These are phyloP conservation scores for Ophthalmolycus amberensis DNA, from an alignment of 2,113 vertebrate genomes.

Conservation along the genomic window DNA sequence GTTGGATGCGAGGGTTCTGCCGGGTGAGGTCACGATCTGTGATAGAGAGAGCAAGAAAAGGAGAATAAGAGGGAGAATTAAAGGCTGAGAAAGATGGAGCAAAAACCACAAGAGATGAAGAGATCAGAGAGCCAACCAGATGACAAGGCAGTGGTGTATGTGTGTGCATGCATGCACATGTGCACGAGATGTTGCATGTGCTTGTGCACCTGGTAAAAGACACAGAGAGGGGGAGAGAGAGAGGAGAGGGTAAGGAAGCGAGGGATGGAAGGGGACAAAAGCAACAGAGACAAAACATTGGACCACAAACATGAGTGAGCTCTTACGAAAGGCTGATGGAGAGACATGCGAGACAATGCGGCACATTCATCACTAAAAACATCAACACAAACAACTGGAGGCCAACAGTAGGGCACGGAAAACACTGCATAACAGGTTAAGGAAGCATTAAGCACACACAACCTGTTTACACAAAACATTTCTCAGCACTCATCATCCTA, in stretches of 20 bases:
- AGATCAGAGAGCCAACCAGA: constrained; percentile 74
- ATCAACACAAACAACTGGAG: constrained; percentile 66
- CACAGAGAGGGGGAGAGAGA: constrained; percentile 26
- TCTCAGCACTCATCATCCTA: constrained; percentile 59
- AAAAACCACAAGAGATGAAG: constrained; percentile 79
- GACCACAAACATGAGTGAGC: constrained; percentile 65
- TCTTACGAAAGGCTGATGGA: constrained; percentile 61
- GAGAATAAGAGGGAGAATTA: constrained; percentile 75
- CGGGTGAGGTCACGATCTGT: constrained; percentile 78
- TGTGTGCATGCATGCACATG: constrained; percentile 54
- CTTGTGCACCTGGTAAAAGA: constrained; percentile 66
- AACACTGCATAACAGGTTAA: constrained; percentile 59
- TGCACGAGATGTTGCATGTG: constrained; percentile 51
- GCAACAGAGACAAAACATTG: constrained; percentile 73
- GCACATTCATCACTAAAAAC: constrained; percentile 63
- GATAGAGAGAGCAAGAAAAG: constrained; percentile 68
- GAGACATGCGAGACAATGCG: constrained; percentile 64
- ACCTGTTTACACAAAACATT: constrained; percentile 69
- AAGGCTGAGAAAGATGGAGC: constrained; percentile 71
- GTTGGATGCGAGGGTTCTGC: constrained; percentile 66
- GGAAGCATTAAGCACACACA: constrained; percentile 64
- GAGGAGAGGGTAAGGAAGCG: constrained; percentile 15
- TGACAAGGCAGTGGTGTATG: constrained; percentile 56
- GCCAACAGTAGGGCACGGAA: constrained; percentile 39
- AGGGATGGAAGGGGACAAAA: constrained; percentile 57